Base-by-base conservation (phyloP, 1,140 invertebrate genomes). In the Pseudomyrmex dendroicus region DNA sequence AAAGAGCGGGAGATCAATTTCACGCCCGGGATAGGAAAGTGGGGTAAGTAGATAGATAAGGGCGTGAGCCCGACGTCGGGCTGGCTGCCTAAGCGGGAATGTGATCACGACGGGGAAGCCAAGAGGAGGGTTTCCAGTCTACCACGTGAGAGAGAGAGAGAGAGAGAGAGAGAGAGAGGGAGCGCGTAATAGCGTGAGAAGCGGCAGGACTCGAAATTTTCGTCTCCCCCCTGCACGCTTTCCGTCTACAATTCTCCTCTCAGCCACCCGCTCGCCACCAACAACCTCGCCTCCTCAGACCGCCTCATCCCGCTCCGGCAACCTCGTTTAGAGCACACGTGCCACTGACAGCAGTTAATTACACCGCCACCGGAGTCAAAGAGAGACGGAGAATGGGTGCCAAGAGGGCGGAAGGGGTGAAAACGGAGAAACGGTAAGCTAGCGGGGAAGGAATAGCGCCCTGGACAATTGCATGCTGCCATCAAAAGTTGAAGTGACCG, bases 321-420 rank as follows among this genome's bases (percentile, higher is more conserved):
- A 50, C 78, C 78, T 82, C 80, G 68, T 82, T 82, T 76, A 48
- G 80, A 82, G 83, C 63, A 66, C 70, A 80, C 76, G 78, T 87
- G 87, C 83, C 87, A 86, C 89, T 89, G 89, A 89, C 88, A 88
- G 86, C 89, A 89, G 88, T 90, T 89, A 90, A 84, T 72, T 70
- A 85, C 89, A 90, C 73, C 85, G 64, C 74, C 68, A 46, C 35
- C 84, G 73, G 48, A 82, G 54, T 63, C 35, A 80, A 66, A 82
- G 76, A 46, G 44, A 63, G 61, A 64, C 3, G 20, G n/a, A 13
- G 22, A 56, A 48, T 61, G n/a, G 44, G 59, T 7, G 35, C 35
- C 35, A 35, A 35, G 35, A 35, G 3, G n/a, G 46, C 25, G 9
- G 50, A n/a, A 57, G 25, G 20, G 35, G 35, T 35, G 35, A 7